phyloP scores from a whole-genome alignment of 2,888 invertebrate genomes.

The Lysandra coridon region DNA sequence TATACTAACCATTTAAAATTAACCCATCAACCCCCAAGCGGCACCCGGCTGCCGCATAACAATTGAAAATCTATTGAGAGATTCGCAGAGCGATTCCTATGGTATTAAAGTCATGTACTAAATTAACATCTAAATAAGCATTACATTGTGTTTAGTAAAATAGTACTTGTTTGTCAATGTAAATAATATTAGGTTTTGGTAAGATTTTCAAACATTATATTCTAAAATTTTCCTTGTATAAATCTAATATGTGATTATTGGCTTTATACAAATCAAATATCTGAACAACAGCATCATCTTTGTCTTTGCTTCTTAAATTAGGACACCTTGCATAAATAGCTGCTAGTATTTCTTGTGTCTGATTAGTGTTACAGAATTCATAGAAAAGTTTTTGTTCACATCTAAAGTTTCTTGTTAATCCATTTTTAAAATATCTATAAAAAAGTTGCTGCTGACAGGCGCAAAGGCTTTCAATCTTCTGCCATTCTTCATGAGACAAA shows the following conservation, averaged over 20 bases:
- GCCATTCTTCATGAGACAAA: constrained; percentile 60
- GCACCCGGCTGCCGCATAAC: no score
- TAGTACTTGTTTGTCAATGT: background rate
- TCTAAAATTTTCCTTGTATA: constrained; percentile 55
- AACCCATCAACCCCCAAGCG: no score
- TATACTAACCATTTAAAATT: no score
- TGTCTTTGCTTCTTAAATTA: constrained; percentile 63
- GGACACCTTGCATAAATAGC: constrained; percentile 57
- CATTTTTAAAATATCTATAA: constrained; percentile 71
- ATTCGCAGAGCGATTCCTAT: no score
- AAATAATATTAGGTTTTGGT: background rate
- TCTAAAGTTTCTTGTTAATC: constrained; percentile 56
- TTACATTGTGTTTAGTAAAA: background rate
- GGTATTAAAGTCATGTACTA: background rate
- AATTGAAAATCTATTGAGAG: no score
- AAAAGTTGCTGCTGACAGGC: constrained; percentile 60
- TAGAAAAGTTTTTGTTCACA: constrained; percentile 71
- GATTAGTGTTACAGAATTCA: constrained; percentile 65
- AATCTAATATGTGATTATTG: constrained; percentile 54
- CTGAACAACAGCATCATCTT: constrained; percentile 61
- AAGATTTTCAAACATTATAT: constrained; percentile 11
- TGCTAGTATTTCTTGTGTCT: constrained; percentile 58
- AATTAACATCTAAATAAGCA: background rate
- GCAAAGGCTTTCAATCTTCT: constrained; percentile 61
- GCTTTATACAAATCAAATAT: constrained; percentile 58